Evolutionary conservation across 2,797 vertebrate species (phyloP), one percentile per base, ranked within the genome.

Genomic region (Crocidura indochinensis): DNA sequence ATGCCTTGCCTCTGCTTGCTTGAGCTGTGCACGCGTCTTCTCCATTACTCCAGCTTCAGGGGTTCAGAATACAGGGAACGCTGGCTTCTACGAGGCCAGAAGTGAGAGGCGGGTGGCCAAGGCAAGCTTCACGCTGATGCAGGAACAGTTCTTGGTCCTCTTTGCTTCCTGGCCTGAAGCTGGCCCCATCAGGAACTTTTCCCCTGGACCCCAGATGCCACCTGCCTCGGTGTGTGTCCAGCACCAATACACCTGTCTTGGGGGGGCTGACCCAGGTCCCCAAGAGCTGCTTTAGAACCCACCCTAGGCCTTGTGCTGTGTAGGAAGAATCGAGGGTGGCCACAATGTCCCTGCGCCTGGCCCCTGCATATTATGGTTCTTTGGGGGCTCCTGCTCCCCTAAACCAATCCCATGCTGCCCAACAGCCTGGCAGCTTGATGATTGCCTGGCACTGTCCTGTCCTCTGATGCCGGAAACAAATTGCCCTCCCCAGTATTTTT

Each of bases 401-500:
- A 86, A 26, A 85, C 84, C 44, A 94, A 97, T 96, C 93, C 89
- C 92, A 27, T 29, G 86, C 4, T 93, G 46, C 93, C 94, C 78
- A 78, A 44, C 38, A 93, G 93, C 96, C 95, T 60, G 27, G 62
- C 90, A 92, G 89, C 96, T 97, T 94, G 91, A 88, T 96, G 90
- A 53, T 74, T 76, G 72, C 82, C 81, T 74, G 90, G 83, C 94
- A 46, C 73, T 67, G 38, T 46, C 94, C 82, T 84, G 73, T 85
- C 90, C 83, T 92, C 86, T 84, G 81, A 96, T 94, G 96, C 96
- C 92, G 78, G 92, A 96, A 96, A 96, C 96, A 95, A 95, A 11
- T 87, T 95, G 78, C 95, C 95, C 95, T 96, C 88, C 73, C 68
- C 91, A 97, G 86, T 97, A 97, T 96, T 98, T 98, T 98, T 98